phyloP scores from a whole-genome alignment of 2,888 invertebrate species.

The Coelogynopora nodosa region DNA sequence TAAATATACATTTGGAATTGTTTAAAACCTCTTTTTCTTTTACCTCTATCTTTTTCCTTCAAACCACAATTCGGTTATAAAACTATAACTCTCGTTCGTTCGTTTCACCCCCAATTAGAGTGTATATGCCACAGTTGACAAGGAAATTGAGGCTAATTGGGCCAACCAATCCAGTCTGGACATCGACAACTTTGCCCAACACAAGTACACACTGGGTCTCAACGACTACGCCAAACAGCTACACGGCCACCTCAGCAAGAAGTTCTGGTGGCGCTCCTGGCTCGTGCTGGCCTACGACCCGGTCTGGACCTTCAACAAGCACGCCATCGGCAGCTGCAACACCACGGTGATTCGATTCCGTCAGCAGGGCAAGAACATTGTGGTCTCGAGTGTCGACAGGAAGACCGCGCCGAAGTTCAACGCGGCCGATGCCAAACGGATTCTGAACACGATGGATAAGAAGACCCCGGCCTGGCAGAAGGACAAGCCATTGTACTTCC shows the following conservation, averaged over 20 bases:
- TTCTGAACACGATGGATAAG: not conserved
- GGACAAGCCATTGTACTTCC: not conserved
- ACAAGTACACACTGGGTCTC: not conserved
- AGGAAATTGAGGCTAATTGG: not conserved
- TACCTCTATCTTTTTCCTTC: too few species aligned
- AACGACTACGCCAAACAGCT: not conserved
- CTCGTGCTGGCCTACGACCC: not conserved
- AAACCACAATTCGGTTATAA: too few species aligned
- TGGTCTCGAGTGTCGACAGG: not conserved
- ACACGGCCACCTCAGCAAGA: not conserved
- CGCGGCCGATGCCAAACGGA: not conserved
- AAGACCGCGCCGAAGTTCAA: not conserved
- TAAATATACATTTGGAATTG: too few species aligned
- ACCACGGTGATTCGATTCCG: not conserved
- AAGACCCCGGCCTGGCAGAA: not conserved
- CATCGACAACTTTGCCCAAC: not conserved
- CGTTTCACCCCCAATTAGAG: not conserved
- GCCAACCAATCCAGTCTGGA: not conserved
- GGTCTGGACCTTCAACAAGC: constrained; percentile 2
- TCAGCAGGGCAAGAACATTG: constrained; percentile 6
- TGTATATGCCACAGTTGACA: not conserved
- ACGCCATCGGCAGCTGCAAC: not conserved
- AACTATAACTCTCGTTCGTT: not conserved
- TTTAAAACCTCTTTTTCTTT: too few species aligned
- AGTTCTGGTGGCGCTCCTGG: constrained; percentile 14